Base-by-base conservation (phyloP, 1,140 invertebrate species). In the Trichomalopsis sarcophagae region DNA sequence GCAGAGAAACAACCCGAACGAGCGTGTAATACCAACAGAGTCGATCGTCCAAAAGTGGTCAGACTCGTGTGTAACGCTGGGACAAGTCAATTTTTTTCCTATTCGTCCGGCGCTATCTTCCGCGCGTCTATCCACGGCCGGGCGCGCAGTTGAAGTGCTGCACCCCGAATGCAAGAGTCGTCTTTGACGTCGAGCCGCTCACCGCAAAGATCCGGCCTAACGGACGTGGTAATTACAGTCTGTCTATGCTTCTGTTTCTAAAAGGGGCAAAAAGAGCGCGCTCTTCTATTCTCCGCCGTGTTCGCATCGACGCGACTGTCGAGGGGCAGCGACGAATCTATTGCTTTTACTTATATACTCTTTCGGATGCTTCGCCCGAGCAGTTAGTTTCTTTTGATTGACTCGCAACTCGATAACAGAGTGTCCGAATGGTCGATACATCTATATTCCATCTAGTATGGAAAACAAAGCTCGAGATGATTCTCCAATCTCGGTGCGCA, bases 151-250 rank as follows among this genome's bases (percentile, higher is more conserved):
- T 81, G 84, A 85, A 73, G 40, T 69, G 1, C 33, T 71, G 30
- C 27, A 7, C 11, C 27, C 68, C 68, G 4, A 76, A 85, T 80
- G 71, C 69, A 81, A 47, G 69, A 62, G 3, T 62, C 75, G 75
- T 84, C 87, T 84, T 82, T 76, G 88, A 79, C 74, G 81, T 85
- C 82, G 87, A 62, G 55, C 68, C 14, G 66, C 30, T 71, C 75
- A 84, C 89, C 87, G 85, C 90, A 89, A 90, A 90, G 90, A 88
- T 91, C 88, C 85, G 83, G 62, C 66, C 21, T 80, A 83, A 91
- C 88, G 77, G 91, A 91, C 90, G 86, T 90, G 84, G 89, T 89
- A 90, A 91, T 91, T 91, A 91, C 88, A 76, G 10, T 44, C 40
- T 86, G 81, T 83, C 85, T 17, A 62, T 69, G 36, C 27, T 71